Evolutionary conservation across 2,797 vertebrate genomes (phyloP), one percentile per base, ranked within the genome.

Genomic region (Sarcophilus harrisii): DNA sequence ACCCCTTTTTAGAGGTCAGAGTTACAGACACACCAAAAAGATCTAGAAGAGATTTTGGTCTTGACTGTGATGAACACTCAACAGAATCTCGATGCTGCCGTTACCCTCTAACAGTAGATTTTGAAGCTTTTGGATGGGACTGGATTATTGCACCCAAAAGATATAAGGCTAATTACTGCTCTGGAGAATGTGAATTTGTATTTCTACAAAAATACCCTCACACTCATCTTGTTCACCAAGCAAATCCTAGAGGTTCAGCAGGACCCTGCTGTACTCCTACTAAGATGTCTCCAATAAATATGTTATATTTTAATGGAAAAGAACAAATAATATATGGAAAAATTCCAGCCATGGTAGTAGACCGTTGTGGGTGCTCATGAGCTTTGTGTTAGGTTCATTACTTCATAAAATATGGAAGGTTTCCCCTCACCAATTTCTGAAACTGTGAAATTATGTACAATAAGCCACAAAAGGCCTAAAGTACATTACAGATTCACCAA

Each of bases 241-340:
- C 99, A 96, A 99, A 99, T 97, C 99, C 99, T 54, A 98, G 99
- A 89, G 99, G 99, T 59, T 99, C 99, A 0, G 99, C 99, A 0
- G 99, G 99, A 18, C 99, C 99, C 92, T 99, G 99, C 99, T 99
- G 99, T 96, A 99, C 99, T 1, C 99, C 99, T 96, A 99, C 99
- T 98, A 99, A 99, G 99, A 99, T 99, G 99, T 99, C 99, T 29
- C 99, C 99, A 96, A 99, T 99, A 98, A 99, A 99, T 97, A 99
- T 99, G 99, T 98, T 99, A 93, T 99, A 99, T 99, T 99, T 99
- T 98, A 99, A 99, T 38, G 99, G 98, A 98, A 99, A 99, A 95
- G 99, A 99, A 98, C 99, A 99, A 98, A 99, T 99, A 96, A 99
- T 99, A 98, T 99, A 99, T 0, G 99, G 99, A 97, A 99, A 99